phyloP scores from a whole-genome alignment of 2,113 vertebrate species.

The Choloepus hoffmanni region DNA sequence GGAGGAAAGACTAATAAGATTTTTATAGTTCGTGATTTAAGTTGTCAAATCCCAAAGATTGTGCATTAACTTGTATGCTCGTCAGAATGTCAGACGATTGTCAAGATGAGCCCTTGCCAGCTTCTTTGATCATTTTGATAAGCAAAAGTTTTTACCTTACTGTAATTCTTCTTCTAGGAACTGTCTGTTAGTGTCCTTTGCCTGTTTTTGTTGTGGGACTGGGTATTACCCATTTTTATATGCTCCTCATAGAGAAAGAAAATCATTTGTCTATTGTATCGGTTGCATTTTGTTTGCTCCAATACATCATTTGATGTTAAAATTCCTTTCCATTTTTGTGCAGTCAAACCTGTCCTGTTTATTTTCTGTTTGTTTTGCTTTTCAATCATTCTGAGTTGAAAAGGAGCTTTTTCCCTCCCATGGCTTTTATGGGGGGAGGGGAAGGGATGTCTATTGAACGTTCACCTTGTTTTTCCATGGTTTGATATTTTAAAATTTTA shows the following conservation, averaged over 20 bases:
- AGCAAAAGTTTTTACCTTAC: background rate
- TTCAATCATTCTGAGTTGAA: background rate
- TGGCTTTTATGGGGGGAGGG: background rate
- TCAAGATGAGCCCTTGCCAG: background rate
- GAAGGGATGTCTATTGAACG: background rate
- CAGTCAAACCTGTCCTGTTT: background rate
- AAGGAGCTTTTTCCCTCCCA: background rate
- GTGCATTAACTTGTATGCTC: fast-evolving
- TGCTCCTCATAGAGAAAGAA: background rate
- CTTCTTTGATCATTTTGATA: background rate
- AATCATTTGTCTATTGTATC: background rate
- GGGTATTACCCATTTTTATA: background rate
- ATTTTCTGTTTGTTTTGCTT: slow-evolving; percentile 11
- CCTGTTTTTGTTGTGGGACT: background rate
- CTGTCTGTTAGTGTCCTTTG: background rate
- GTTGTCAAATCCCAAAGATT: background rate
- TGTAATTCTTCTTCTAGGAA: background rate
- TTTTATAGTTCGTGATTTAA: background rate
- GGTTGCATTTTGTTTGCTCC: background rate
- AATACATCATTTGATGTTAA: background rate
- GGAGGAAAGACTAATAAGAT: background rate
- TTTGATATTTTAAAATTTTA: background rate
- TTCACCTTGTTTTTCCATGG: background rate
- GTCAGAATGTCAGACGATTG: background rate
- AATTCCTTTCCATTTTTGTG: background rate